Evolutionary conservation across 2,113 vertebrate species (phyloP), one percentile per base, ranked within the genome.

Genomic region (Lycaon pictus): DNA sequence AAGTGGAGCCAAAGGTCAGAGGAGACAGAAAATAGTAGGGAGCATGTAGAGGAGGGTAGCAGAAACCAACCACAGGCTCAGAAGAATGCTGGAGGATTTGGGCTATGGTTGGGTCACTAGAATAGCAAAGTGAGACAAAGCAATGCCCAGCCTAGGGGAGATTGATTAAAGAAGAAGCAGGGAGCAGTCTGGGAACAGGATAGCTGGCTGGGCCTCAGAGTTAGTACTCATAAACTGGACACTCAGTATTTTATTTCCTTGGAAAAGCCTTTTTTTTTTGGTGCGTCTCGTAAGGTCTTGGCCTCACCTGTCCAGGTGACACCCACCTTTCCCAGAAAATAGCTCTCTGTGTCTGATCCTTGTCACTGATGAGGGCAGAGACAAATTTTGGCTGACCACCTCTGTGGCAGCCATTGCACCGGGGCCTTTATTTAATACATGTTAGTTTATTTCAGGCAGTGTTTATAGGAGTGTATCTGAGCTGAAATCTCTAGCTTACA

Each of bases 41-140:
- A 22, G n/a, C 23, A 11, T 19, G 67, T 9, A 23, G 22, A 15
- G 13, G 4, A 53, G 15, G 53, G 7, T 0, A 63, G 6, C 20
- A 12, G 69, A 35, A 20, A 19, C 60, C 2, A 20, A 10, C 27
- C 1, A 3, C n/a, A 20, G 55, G 48, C 17, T 25, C 48, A 51
- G 80, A 35, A 79, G 48, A 25, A 74, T 35, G 58, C 11, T 80
- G 32, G 48, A 62, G 9, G 20, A 27, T 55, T 62, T 19, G 9
- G 56, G 22, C 7, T 4, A 55, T 0, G 1, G 0, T 11, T 5
- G 43, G 29, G 13, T 43, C 20, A 8, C 51, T 65, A 13, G 43
- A 81, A 51, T 4, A 81, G 32, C 8, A 79, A 16, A 77, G 37
- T 53, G n/a, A 62, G 11, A 87, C 55, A 10, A 80, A 87, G 37